phyloP scores from a whole-genome alignment of 2,113 vertebrate genomes.

The Clarias magur region DNA sequence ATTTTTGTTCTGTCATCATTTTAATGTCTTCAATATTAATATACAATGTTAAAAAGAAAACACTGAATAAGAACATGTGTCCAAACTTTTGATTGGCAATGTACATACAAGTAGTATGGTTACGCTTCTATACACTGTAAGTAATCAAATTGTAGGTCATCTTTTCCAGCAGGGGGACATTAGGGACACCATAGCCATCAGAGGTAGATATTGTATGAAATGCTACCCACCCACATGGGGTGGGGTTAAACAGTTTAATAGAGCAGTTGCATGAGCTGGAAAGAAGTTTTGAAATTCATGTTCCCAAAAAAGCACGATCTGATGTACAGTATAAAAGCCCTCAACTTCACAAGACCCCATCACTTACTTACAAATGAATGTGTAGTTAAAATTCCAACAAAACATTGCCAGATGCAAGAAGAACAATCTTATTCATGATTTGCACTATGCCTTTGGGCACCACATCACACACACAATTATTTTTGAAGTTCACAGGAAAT shows the following conservation, averaged over 20 bases:
- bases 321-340: background rate
- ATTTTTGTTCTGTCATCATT: too few species aligned
- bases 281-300: background rate
- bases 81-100: too few species aligned
- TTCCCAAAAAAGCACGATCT: background rate
- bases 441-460: background rate
- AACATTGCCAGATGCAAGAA: background rate
- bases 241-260: background rate
- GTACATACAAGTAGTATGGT: background rate
- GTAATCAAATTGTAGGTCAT: background rate
- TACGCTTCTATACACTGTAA: background rate
- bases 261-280: background rate
- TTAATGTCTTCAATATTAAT: too few species aligned
- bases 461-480: slow-evolving; percentile 3
- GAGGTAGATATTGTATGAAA: background rate
- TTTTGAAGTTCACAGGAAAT: slow-evolving; percentile 13
- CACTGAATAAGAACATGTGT: too few species aligned
- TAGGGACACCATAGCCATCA: background rate
- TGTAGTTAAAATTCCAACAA: background rate
- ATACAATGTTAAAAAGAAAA: too few species aligned
- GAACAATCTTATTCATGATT: slow-evolving; percentile 6
- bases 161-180: background rate
- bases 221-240: background rate
- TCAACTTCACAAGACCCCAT: background rate
- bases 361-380: background rate